Percentiles rank a stretch among this genome's conserved stretches.
Evolutionary conservation across 2,797 vertebrate genomes (phyloP).

Genomic region (Loris lydekkerianus): DNA sequence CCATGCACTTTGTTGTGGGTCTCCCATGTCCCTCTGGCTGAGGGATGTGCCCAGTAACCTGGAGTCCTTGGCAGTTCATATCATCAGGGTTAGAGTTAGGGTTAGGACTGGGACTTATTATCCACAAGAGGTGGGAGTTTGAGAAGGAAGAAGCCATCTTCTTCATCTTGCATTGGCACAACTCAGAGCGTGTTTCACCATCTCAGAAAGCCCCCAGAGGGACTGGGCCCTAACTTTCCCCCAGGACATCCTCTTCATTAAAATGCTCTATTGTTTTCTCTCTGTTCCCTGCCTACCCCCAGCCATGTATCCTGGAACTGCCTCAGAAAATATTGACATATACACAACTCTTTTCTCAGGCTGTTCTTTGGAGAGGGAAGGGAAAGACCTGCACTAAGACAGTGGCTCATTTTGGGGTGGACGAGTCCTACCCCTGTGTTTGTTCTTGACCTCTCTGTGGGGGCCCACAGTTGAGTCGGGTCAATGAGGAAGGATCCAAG

Average conservation of each 20-base stretch:
- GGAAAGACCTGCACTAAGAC: no score
- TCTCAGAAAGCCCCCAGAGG: not conserved
- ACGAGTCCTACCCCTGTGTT: not conserved
- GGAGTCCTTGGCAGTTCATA: not conserved
- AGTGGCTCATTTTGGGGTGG: not conserved
- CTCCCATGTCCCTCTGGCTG: not conserved
- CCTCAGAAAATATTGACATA: not conserved
- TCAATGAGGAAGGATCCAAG: not conserved
- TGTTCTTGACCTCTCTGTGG: not conserved
- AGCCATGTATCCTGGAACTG: no score
- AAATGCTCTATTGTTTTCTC: not conserved
- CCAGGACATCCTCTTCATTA: not conserved
- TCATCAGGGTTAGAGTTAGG: no score
- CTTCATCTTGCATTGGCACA: not conserved
- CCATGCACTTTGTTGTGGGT: not conserved
- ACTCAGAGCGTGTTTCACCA: not conserved
- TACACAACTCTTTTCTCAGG: not conserved
- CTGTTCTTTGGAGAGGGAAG: not conserved
- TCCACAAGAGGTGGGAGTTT: not conserved
- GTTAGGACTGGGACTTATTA: not conserved
- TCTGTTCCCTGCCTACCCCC: not conserved
- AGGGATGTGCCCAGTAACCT: no score
- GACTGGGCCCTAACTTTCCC: no score
- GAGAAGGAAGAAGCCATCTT: not conserved
- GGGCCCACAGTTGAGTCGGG: no score